Evolutionary conservation across 2,113 vertebrate genomes (phyloP).

Genomic region (Puntigrus tetrazona): DNA sequence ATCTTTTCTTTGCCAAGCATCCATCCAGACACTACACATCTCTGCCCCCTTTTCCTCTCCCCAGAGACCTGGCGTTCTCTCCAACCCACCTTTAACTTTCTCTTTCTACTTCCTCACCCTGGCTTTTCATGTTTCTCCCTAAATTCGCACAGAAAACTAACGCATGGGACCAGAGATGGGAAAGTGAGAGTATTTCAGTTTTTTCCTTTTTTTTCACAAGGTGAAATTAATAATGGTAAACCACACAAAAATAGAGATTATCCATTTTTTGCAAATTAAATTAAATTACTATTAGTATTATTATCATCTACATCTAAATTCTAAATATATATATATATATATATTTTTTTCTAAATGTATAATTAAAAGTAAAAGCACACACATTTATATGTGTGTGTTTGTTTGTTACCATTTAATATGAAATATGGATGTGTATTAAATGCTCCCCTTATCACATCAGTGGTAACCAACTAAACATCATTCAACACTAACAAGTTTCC

Average conservation of each 20-base stretch:
- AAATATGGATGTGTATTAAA: too few relatives aligned
- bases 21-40: neutral
- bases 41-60: neutral
- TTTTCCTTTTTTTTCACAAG: neutral
- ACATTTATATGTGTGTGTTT: too few relatives aligned
- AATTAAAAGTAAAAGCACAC: too few relatives aligned
- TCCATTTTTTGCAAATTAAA: too few relatives aligned
- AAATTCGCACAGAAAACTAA: neutral
- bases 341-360: too few relatives aligned
- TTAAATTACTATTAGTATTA: too few relatives aligned
- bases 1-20: constrained; percentile 33
- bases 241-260: neutral
- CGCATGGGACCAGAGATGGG: neutral
- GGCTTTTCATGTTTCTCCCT: neutral
- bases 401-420: too few relatives aligned
- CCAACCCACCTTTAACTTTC: constrained; percentile 22
- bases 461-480: neutral
- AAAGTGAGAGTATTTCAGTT: neutral
- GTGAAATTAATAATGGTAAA: neutral
- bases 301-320: too few relatives aligned
- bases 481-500: neutral
- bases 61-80: neutral
- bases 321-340: too few relatives aligned
- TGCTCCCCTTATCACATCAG: neutral
- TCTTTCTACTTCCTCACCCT: neutral